Conservation (phyloP, 1,140 invertebrate genomes). For the Eueides isabella region DNA sequence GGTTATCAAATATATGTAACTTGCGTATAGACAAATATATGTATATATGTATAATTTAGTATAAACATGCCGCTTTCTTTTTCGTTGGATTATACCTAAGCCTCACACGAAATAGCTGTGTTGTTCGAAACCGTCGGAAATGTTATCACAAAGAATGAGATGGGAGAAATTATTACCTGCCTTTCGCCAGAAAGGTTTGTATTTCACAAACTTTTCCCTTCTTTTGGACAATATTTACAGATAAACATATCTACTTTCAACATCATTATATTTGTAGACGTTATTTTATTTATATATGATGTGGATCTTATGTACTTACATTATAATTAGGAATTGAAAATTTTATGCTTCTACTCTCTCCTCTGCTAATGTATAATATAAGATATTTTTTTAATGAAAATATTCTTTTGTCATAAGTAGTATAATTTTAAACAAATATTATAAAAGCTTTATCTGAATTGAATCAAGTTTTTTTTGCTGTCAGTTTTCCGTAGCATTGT, state of each 20-base stretch:
- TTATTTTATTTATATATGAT: constrained; percentile 8
- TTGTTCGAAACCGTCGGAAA: constrained; percentile 18
- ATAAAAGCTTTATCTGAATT: not conserved
- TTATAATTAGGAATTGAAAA: too few species aligned
- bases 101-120: constrained; percentile 13
- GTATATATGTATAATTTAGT: too few species aligned
- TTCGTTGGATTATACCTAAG: constrained; percentile 11
- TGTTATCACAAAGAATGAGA: constrained; percentile 19
- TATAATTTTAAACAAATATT: not conserved
- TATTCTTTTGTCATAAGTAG: not conserved
- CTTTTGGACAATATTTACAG: not conserved
- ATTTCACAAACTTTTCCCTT: not conserved
- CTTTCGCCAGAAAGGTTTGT: not conserved
- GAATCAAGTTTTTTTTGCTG: not conserved
- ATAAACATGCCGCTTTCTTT: not conserved
- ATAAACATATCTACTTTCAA: not conserved
- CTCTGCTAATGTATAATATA: too few species aligned
- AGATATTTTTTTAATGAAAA: too few species aligned
- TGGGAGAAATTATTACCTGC: constrained; percentile 7
- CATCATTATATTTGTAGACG: not conserved
- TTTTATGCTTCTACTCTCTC: too few species aligned
- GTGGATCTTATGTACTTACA: too few species aligned
- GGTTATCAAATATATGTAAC: too few species aligned
- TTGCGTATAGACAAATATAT: too few species aligned
- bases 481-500: not conserved